Conservation (phyloP, 2,888 invertebrate genomes). For the Sminthurides aquaticus region DNA sequence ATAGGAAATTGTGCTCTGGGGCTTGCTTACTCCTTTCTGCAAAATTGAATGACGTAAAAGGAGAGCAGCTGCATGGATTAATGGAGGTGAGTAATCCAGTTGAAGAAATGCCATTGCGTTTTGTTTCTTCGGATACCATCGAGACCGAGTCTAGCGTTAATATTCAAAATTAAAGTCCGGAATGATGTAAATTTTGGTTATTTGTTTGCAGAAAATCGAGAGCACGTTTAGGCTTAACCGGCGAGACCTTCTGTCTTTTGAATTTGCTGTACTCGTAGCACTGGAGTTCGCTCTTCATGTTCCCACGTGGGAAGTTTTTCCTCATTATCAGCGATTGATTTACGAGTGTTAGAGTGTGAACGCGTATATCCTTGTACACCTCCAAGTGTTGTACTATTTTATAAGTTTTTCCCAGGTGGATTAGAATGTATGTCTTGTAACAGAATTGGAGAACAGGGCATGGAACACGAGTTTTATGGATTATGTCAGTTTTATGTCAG, state of each 20-base stretch:
- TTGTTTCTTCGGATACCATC: no score
- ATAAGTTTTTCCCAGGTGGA: no score
- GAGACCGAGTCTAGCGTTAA: no score
- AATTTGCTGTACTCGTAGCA: conserved; percentile 90
- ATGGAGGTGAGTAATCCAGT: conserved; percentile 85
- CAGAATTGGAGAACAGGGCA: no score
- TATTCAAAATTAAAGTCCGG: background rate
- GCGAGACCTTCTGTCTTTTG: conserved; percentile 80
- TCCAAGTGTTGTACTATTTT: no score
- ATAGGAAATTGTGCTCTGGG: conserved; percentile 90
- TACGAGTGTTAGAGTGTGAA: conserved; percentile 24
- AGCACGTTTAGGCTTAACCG: conserved; percentile 80
- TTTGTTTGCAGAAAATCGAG: conserved; percentile 67
- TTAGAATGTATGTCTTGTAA: no score
- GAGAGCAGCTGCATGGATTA: conserved; percentile 71
- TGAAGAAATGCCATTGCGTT: no score
- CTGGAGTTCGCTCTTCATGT: conserved; percentile 89
- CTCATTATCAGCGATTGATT: conserved; percentile 82
- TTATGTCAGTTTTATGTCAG: no score
- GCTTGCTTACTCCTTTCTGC: conserved; percentile 89
- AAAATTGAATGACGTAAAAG: conserved; percentile 94
- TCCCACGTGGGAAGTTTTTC: conserved; percentile 82
- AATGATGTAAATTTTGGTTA: background rate
- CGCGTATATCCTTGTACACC: no score
- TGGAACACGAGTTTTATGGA: no score